Base-by-base conservation (phyloP, 2,113 vertebrate species). In the Leptocoma aspasia region DNA sequence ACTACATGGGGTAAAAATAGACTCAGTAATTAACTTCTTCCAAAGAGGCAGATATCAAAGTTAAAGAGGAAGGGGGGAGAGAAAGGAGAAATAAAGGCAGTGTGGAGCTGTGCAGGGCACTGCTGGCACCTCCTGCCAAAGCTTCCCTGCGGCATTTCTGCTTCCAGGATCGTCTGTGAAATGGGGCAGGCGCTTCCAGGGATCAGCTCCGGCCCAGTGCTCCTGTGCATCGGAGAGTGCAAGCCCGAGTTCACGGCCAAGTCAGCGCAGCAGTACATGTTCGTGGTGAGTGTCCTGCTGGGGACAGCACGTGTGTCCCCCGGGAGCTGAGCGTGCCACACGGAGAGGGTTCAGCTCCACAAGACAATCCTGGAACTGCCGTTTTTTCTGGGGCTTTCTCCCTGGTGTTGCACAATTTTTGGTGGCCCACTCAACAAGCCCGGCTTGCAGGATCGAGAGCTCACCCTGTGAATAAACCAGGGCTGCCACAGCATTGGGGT, bases 141-240 rank as follows among this genome's bases (percentile, higher is more conserved):
- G 57, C 92, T 89, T 92, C 72, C 97, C 59, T 6, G 47, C 6
- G 26, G 70, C 73, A 2, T 94, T 71, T 92, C 11, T 94, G 47
- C 97, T 95, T 92, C 22, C 94, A 99, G 99, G 98, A 99, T 99
- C 18, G 99, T 99, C 81, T 99, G 99, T 90, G 99, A 99, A 96
- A 99, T 99, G 99, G 98, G 98, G 30, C 97, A 98, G 4, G 98
- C 99, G 5, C 97, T 97, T 10, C 94, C 92, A 18, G 98, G 98
- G 49, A 98, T 97, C 81, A 97, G 96, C 71, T 98, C 99, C 0
- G 99, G 99, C 50, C 98, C 99, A 1, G 99, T 99, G 75, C 99
- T 98, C 87, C 98, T 99, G 87, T 99, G 99, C 69, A 98, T 99
- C 4, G 99, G 99, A 11, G 99, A 99, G 96, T 99, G 99, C 97